Evolutionary conservation across 2,888 invertebrate species (phyloP), one percentile per base, ranked within the genome.

Genomic region (Periphyllus acericola): DNA sequence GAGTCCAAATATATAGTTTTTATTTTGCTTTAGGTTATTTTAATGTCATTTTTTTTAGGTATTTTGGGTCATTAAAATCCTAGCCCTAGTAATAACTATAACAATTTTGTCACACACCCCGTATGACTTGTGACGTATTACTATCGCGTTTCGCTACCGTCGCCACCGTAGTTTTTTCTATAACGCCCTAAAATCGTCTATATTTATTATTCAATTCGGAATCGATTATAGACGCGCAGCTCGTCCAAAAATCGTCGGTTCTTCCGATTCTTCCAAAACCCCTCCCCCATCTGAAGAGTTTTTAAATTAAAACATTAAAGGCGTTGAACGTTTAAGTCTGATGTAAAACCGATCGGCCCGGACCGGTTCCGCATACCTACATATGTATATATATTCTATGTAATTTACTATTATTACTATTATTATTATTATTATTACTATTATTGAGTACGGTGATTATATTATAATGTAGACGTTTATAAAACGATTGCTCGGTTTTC

Each of bases 231-330:
- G n/a, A n/a, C 36, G 2, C 19, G 19, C 25, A 52, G 55, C 2
- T 55, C 5, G 55, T 72, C 17, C 17, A 25, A 19, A 60, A 74
- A n/a, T 66, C n/a, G 68, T 29, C 9, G 4, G 25, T 29, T 72
- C 36, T 72, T 36, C 34, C 36, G 1, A 11, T 19, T 21, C 21
- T 36, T 29, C 21, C 14, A 3, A 36, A 46, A 46, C 3, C 14
- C 3, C 46, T 46, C 3, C 14, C 14, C 46, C 14, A 1, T 14
- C 14, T 1, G 14, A 14, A 46, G 0, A 14, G 3, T 14, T 46
- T 34, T n/a, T n/a, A 75, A 83, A 75, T 60, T 75, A 75, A 83
- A 55, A 83, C 60, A 60, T 74, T 74, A 60, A 82, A 55, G 36
- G 60, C 74, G 60, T 74, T 21, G 21, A 60, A 60, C 36, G 36